Conservation (phyloP, 1,140 invertebrate genomes). For the Glomeris maerens region DNA sequence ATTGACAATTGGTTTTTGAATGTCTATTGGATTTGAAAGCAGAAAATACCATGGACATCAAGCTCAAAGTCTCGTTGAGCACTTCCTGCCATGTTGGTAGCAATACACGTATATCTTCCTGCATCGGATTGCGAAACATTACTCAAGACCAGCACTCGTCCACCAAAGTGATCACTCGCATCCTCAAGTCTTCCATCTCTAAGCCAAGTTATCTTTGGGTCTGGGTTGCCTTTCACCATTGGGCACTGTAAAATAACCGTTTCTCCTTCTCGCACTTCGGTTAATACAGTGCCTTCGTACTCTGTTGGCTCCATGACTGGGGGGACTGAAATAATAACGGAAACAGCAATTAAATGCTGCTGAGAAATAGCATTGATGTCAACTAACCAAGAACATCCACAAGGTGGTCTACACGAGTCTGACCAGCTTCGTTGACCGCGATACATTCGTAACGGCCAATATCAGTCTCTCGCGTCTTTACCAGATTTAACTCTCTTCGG, state of each 20-base stretch:
- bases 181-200: conserved; percentile 8
- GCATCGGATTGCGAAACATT: conserved; percentile 21
- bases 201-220: conserved; percentile 15
- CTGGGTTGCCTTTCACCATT: conserved; percentile 20
- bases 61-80: background rate
- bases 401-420: too few relatives aligned
- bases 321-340: too few relatives aligned
- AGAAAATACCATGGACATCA: background rate
- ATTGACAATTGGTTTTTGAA: too few relatives aligned
- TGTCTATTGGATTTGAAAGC: too few relatives aligned
- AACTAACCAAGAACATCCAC: background rate
- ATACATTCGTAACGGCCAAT: conserved; percentile 25
- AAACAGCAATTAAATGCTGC: too few relatives aligned
- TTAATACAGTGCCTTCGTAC: too few relatives aligned
- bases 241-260: background rate
- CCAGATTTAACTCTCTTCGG: conserved; percentile 21
- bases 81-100: conserved; percentile 29
- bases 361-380: too few relatives aligned
- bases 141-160: background rate
- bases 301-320: too few relatives aligned
- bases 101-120: conserved; percentile 31
- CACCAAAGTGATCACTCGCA: conserved; percentile 1
- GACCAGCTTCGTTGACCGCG: conserved; percentile 29
- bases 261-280: background rate
- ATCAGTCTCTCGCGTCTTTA: conserved; percentile 20